phyloP scores from a whole-genome alignment of 2,888 invertebrate species.

The Pseudolycoriella hygida region DNA sequence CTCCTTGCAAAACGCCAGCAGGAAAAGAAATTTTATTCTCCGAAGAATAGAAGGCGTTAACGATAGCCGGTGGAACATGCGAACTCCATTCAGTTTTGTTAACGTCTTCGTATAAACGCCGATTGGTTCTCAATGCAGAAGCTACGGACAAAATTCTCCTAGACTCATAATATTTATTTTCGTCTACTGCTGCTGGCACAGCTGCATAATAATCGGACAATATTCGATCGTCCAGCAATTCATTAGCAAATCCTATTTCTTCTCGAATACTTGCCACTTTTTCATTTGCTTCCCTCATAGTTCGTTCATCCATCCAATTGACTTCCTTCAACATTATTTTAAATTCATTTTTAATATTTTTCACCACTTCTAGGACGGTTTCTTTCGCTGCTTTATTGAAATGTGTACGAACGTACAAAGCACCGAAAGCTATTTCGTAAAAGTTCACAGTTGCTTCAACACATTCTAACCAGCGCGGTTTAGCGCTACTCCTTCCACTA shows the following conservation, averaged over 20 bases:
- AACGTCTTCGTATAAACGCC: background rate
- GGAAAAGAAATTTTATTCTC: slow-evolving; percentile 5
- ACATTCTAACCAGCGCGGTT: too few relatives aligned
- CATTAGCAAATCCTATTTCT: too few relatives aligned
- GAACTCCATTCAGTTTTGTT: slow-evolving; percentile 7
- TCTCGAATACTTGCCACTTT: slow-evolving; percentile 25
- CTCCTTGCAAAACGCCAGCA: too few relatives aligned
- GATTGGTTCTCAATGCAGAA: too few relatives aligned
- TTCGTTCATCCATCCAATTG: slow-evolving; percentile 58
- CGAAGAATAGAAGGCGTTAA: slow-evolving; percentile 7
- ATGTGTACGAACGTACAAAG: slow-evolving; percentile 34
- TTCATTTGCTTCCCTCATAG: slow-evolving; percentile 38
- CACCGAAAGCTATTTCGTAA: background rate
- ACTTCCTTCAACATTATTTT: slow-evolving; percentile 40
- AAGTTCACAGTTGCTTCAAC: too few relatives aligned
- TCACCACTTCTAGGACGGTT: slow-evolving; percentile 45
- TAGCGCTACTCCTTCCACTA: too few relatives aligned
- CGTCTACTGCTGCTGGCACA: too few relatives aligned
- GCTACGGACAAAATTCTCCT: too few relatives aligned
- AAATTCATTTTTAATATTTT: slow-evolving; percentile 45
- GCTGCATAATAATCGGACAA: too few relatives aligned
- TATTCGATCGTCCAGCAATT: too few relatives aligned
- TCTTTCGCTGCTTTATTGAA: slow-evolving; percentile 45
- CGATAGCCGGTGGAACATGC: slow-evolving; percentile 5
- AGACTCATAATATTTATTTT: too few relatives aligned